Base-by-base conservation (phyloP, 92 coral and sea anemone species). In the Porites divaricata region DNA sequence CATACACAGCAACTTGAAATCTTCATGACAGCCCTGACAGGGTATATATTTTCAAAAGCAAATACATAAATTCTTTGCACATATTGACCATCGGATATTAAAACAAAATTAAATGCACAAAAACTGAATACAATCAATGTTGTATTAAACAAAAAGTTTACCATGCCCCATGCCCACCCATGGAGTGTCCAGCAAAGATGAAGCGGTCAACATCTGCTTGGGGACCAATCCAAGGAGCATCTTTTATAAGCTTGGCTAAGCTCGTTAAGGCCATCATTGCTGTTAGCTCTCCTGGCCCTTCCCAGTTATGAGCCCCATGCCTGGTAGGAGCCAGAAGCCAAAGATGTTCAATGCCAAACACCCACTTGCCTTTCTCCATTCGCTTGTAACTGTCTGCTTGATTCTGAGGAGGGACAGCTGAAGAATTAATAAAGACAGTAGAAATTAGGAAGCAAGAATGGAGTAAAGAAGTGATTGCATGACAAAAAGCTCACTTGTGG, bases 111-210 rank as follows among this genome's bases (percentile, higher is more conserved):
- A 35, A 35, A 35, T 35, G 45, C 45, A 35, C 6, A 35, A 35
- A 35, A 35, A 35, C 45, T 4, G 6, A 35, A 35, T 35, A 35
- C 45, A 35, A 35, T 35, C 45, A 35, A 35, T 22, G 12, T n/a
- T 54, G 14, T 54, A 54, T 54, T 11, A 54, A 54, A 13, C 59
- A 11, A 54, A 11, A 19, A 19, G 9, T 70, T n/a, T 88, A 97
- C 99, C 99, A 97, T 52, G 98, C 99, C 11, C 99, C 99, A 83
- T 97, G 99, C 24, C 99, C 99, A 57, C 99, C 99, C 99, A 97
- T 97, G 59, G 99, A 95, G 85, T 95, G 99, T 3, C 99, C 99
- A 61, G 98, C 98, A 86, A 97, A 87, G 77, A 97, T 96, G 15
- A 93, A 89, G 20, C 79, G 92, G 54, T 91, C 77, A 67, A 77